Base-by-base conservation (phyloP, 2,888 invertebrate species). In the Graphium colonna region DNA sequence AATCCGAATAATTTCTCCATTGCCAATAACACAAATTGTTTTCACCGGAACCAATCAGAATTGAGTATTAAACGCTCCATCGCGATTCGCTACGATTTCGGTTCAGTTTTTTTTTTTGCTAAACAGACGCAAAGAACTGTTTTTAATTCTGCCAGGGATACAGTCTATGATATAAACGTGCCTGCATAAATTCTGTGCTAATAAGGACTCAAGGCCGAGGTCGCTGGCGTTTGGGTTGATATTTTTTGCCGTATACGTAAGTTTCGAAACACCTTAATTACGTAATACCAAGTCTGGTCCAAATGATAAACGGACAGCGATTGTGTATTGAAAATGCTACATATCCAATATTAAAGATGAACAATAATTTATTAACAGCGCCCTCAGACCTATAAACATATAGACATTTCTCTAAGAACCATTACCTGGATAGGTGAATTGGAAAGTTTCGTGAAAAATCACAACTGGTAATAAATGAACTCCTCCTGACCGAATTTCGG, bases 171-270 rank as follows among this genome's bases (percentile, higher is more conserved):
- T 47, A 28, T 28, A 21, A 36, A 36, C 36, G 36, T 33, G 21
- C 12, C 36, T n/a, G 36, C 28, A 43, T 43, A 33, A 13, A 40
- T 13, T 45, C 48, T 42, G 55, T 57, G 45, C 38, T 55, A 61
- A 55, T 56, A 48, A 49, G 52, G 31, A 47, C 38, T 15, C 61
- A 61, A 61, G 61, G 60, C 49, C 60, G 45, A 52, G 56, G 48
- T 28, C 52, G 51, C 44, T 38, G 31, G 31, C 56, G 39, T 42
- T 54, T 52, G 51, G 45, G 57, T 57, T 50, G 40, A 54, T 54
- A 52, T 57, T 50, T 56, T 53, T 52, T 21, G 21, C 21, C 21
- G 5, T 21, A 58, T 51, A 39, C 38, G 49, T 17, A 48, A 21
- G 39, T 47, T 51, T 46, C 36, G 44, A 44, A 53, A 44, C 43